Evolutionary conservation across 2,888 invertebrate species (phyloP).

Genomic region (Microdon myrmicae): DNA sequence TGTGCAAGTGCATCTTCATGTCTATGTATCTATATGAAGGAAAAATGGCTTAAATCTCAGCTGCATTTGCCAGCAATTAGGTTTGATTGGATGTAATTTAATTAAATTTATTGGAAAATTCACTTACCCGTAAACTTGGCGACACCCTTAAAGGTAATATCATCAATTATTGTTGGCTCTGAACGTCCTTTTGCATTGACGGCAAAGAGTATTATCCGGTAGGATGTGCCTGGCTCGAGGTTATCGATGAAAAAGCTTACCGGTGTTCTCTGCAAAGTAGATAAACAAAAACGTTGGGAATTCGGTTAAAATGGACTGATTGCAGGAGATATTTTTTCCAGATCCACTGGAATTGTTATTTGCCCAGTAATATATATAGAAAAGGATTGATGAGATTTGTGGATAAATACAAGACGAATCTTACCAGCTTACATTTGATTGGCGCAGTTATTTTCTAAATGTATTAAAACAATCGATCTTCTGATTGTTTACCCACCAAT

Average conservation of each 20-base stretch:
- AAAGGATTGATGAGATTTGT: too few species aligned
- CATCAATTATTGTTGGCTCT: conserved; percentile 84
- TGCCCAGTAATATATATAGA: too few species aligned
- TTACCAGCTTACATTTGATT: too few species aligned
- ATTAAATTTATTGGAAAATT: conserved; percentile 39
- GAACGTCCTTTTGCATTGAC: conserved; percentile 89
- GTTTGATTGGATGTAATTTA: conserved; percentile 24
- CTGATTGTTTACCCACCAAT: too few species aligned
- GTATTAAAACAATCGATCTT: too few species aligned
- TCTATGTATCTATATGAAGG: not conserved
- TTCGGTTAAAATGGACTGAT: too few species aligned
- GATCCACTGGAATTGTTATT: too few species aligned
- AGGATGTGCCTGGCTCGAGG: conserved; percentile 79
- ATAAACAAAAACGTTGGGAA: too few species aligned
- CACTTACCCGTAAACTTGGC: conserved; percentile 85
- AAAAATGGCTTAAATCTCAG: conserved; percentile 7
- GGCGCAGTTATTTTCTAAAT: too few species aligned
- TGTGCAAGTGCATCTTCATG: not conserved
- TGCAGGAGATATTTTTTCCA: too few species aligned
- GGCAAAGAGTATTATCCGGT: conserved; percentile 84
- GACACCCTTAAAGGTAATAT: conserved; percentile 85
- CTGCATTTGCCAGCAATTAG: conserved; percentile 2
- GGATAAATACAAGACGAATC: too few species aligned
- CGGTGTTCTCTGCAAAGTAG: conserved; percentile 61
- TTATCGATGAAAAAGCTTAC: conserved; percentile 67